Percentiles rank a stretch among this genome's conserved stretches.
phyloP scores from a whole-genome alignment of 2,888 invertebrate species.

The Candidula unifasciata region DNA sequence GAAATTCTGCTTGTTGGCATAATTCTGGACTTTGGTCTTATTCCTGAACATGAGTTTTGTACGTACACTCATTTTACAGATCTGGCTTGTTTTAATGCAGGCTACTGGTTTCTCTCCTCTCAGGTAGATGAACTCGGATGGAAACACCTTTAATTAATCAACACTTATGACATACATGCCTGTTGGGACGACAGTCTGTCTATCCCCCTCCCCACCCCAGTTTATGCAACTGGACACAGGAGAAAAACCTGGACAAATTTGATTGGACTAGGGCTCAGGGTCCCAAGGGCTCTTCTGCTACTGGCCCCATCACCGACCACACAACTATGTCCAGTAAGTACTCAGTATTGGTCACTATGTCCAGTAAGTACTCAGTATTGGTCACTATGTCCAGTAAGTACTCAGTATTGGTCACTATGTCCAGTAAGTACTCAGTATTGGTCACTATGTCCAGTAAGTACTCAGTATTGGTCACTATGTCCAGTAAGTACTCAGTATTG shows the following conservation, averaged over 20 bases:
- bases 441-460: conserved; percentile 43
- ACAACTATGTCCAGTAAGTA: conserved; percentile 56
- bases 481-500: conserved; percentile 28
- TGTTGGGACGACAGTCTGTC: too few species aligned
- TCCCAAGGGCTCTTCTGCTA: conserved; percentile 58
- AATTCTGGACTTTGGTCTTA: too few species aligned
- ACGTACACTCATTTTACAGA: too few species aligned
- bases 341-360: not conserved
- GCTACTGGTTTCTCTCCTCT: too few species aligned
- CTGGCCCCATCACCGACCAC: conserved; percentile 76
- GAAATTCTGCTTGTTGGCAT: too few species aligned
- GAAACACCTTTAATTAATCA: too few species aligned
- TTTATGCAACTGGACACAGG: conserved; percentile 70
- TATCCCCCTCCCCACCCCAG: too few species aligned
- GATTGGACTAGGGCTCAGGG: conserved; percentile 69
- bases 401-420: conserved; percentile 41
- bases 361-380: conserved; percentile 28
- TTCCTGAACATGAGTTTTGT: too few species aligned
- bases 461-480: conserved; percentile 41
- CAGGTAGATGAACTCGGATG: too few species aligned
- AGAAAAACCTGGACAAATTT: conserved; percentile 62
- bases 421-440: conserved; percentile 28
- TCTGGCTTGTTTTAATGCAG: too few species aligned
- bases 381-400: conserved; percentile 43
- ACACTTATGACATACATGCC: too few species aligned